Evolutionary conservation across 1,140 invertebrate species (phyloP), one percentile per base, ranked within the genome.

Genomic region (Yoshiicerus persimilis): DNA sequence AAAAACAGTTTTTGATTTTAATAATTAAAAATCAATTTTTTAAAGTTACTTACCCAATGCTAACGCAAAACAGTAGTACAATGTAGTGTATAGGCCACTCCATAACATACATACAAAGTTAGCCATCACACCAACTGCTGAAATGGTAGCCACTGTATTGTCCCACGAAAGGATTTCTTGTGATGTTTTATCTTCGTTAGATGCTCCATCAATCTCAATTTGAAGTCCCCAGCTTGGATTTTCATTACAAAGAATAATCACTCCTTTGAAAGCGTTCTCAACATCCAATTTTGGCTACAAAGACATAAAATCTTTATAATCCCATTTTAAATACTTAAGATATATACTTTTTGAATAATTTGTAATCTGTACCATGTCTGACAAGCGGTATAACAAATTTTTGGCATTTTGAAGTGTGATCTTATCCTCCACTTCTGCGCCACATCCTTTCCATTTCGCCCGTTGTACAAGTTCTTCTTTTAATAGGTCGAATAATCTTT

Each of bases 381-480:
- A 84, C 20, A 90, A 30, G 20, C 47, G 34, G 30, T 86, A 89
- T 0, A 90, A 62, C 25, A 89, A 16, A 20, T 16, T 84, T 88
- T 87, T 89, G 64, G 89, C 89, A 20, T 41, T 36, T 20, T 84
- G 56, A 23, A 90, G 62, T n/a, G 84, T 62, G 23, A 90, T 27
- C 36, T 56, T 39, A 5, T 89, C 86, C 32, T 90, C 88, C 23
- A 83, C 77, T 25, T 87, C 36, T 30, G 30, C 20, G 5, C 85
- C 34, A 34, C 89, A 90, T 0, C 64, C 41, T 32, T 66, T 85
- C 62, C 39, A 41, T 80, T 47, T 85, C 16, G 84, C 87, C 25
- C 89, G 34, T 13, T 87, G 87, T 34, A 66, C 62, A n/a, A 90
- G 88, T 86, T 90, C 89, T 25, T 89, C 88, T 86, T 87, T 89